phyloP scores from a whole-genome alignment of 2,797 vertebrate genomes.

The Pipistrellus pygmaeus region DNA sequence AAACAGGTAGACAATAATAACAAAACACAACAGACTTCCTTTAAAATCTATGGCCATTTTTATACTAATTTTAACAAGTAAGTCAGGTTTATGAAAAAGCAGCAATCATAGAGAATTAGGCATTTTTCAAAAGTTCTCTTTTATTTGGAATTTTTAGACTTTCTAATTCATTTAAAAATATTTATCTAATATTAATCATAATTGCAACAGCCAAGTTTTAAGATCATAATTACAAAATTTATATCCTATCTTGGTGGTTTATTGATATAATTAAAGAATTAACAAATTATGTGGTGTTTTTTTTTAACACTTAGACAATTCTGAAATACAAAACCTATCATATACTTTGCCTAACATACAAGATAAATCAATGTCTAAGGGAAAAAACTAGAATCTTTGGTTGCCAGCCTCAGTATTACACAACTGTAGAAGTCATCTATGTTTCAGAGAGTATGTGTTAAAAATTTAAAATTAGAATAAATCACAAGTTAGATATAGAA shows the following conservation, averaged over 20 bases:
- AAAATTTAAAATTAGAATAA: slow-evolving; percentile 73
- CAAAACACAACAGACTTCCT: background rate
- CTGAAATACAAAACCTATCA: background rate
- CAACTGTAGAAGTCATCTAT: slow-evolving; percentile 20
- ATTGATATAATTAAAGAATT: slow-evolving; percentile 40
- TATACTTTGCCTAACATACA: background rate
- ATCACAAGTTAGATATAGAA: slow-evolving; percentile 64
- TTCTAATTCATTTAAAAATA: background rate
- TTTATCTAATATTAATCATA: background rate
- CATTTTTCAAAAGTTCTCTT: background rate
- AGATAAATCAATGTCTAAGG: background rate
- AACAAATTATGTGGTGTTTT: background rate
- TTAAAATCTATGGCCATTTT: background rate
- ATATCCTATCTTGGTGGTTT: slow-evolving; percentile 9
- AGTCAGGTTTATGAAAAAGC: background rate
- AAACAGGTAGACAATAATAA: background rate
- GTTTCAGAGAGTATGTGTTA: slow-evolving; percentile 62
- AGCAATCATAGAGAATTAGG: background rate
- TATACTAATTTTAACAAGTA: background rate
- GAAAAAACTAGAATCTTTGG: background rate
- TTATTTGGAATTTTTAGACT: slow-evolving; percentile 25
- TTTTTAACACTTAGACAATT: background rate
- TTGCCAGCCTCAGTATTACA: background rate
- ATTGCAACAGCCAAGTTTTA: background rate
- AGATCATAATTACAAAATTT: background rate